A percentile compares a stretch with the other conserved stretches of the same genome.
phyloP scores from a whole-genome alignment of 2,797 vertebrate genomes.

The Pristis pectinata region DNA sequence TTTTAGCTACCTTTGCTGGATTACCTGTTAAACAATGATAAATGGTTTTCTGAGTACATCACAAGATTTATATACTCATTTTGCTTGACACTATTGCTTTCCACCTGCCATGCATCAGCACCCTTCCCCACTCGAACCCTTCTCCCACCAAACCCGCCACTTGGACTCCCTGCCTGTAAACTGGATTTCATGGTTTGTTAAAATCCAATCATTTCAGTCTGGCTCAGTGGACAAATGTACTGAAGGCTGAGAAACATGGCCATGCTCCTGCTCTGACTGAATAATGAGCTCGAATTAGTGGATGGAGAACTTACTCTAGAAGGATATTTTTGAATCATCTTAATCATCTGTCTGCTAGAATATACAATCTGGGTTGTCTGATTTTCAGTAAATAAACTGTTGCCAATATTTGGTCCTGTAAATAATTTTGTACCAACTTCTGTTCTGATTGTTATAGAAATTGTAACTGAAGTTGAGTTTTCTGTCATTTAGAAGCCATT shows the following conservation, averaged over 20 bases:
- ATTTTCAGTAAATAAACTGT: background rate
- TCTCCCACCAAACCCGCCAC: too few relatives aligned
- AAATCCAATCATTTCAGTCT: background rate
- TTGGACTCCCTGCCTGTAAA: background rate
- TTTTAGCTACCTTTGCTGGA: background rate
- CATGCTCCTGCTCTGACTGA: too few relatives aligned
- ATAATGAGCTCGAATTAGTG: background rate
- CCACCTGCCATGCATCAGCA: background rate
- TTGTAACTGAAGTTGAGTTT: background rate
- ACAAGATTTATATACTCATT: background rate
- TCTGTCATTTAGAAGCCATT: background rate
- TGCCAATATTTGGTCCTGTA: background rate
- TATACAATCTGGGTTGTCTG: background rate
- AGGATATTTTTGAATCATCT: background rate
- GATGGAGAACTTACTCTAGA: background rate
- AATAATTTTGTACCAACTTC: background rate
- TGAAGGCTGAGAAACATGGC: background rate
- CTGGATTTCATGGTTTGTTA: background rate
- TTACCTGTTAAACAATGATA: background rate
- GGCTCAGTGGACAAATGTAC: background rate
- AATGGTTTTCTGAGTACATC: background rate
- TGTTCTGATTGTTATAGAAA: background rate
- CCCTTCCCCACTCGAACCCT: too few relatives aligned
- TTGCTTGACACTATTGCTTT: background rate
- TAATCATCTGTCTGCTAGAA: constrained; percentile 5